These are phyloP conservation scores for Pangasius larnaudii DNA, from an alignment of 2,797 vertebrate genomes.

Conservation along the genomic window DNA sequence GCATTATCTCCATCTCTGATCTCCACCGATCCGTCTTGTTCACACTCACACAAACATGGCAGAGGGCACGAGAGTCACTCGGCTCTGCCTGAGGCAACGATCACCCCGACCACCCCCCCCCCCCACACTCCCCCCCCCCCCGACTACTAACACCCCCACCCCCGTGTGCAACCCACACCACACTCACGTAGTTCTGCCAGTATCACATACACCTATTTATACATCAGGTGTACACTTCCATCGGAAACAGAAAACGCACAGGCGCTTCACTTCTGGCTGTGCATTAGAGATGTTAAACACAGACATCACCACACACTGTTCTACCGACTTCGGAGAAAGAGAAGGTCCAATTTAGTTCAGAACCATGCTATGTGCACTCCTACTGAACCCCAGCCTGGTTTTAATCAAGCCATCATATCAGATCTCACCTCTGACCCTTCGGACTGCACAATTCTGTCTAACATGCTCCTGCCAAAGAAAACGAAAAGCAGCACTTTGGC, in stretches of 20 bases:
- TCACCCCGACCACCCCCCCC: no score
- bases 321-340: constrained; percentile 21
- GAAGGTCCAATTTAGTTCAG: constrained; percentile 3
- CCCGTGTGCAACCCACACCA: background rate
- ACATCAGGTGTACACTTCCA: constrained; percentile 58
- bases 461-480: constrained; percentile 49
- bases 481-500: constrained; percentile 42
- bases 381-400: constrained; percentile 51
- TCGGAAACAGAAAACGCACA: constrained; percentile 32
- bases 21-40: constrained; percentile 58
- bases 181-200: background rate
- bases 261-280: constrained; percentile 37
- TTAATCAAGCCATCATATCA: constrained; percentile 52
- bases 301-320: constrained; percentile 16
- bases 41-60: constrained; percentile 57
- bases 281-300: constrained; percentile 13
- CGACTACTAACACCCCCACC: background rate
- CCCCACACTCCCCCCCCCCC: no score
- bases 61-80: constrained; percentile 39
- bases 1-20: constrained; percentile 53
- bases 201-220: constrained; percentile 42
- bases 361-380: constrained; percentile 41
- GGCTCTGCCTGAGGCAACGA: constrained; percentile 8
- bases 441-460: constrained; percentile 50
- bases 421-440: constrained; percentile 52